Conservation (phyloP, 1,140 invertebrate genomes). For the Wasmannia auropunctata region DNA sequence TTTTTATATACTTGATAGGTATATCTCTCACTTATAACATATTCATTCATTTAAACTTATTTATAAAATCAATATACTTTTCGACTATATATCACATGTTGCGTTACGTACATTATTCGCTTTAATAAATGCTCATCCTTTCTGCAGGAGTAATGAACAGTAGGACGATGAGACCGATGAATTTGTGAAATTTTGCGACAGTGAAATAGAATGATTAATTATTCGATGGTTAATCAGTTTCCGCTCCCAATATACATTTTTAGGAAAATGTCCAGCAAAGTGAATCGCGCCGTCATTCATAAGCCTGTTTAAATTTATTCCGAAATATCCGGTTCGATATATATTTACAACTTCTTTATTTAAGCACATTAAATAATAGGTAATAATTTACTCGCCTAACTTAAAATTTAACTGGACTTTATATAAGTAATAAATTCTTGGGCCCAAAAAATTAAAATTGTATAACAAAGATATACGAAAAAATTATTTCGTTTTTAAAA, state of each 20-base stretch:
- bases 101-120: neutral
- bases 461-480: neutral
- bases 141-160: neutral
- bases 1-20: slow-evolving; percentile 1
- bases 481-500: neutral
- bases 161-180: slow-evolving; percentile 7
- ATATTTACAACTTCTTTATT: neutral
- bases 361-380: neutral
- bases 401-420: neutral
- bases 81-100: slow-evolving; percentile 1
- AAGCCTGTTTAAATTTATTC: neutral
- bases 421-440: neutral
- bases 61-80: neutral
- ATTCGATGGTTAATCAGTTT: slow-evolving; percentile 40
- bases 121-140: slow-evolving; percentile 25
- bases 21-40: neutral
- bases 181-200: slow-evolving; percentile 31
- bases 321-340: neutral
- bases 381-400: neutral
- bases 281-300: neutral
- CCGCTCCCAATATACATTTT: slow-evolving; percentile 32
- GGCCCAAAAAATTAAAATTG: neutral
- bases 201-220: slow-evolving; percentile 57
- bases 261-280: neutral
- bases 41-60: slow-evolving; percentile 1